Percentiles rank a stretch among this genome's conserved stretches.
Evolutionary conservation across 2,797 vertebrate genomes (phyloP).

Genomic region (Aviceda cuculoides): DNA sequence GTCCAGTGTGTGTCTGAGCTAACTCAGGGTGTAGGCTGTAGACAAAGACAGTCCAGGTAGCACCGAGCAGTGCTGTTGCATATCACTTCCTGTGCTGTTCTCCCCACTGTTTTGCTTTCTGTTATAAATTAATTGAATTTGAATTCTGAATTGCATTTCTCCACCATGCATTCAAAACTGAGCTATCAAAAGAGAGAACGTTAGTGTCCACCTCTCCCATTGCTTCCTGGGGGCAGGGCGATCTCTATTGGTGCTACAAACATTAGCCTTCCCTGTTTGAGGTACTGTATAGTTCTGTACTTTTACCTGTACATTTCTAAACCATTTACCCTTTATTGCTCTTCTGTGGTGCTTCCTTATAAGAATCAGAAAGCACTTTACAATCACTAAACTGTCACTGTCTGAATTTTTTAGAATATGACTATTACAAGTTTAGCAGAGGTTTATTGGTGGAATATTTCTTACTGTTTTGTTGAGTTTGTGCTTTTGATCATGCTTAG

Average conservation of each 20-base stretch:
- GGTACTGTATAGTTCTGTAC: background rate
- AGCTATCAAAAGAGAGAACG: background rate
- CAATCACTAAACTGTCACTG: background rate
- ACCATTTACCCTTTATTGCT: background rate
- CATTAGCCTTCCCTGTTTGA: fast-evolving
- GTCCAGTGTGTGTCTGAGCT: background rate
- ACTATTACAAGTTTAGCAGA: background rate
- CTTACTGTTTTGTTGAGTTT: background rate
- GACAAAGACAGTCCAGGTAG: background rate
- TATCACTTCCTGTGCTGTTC: background rate
- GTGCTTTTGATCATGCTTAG: background rate
- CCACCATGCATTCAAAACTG: background rate
- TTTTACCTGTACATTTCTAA: background rate
- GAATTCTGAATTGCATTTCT: background rate
- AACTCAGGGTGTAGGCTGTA: background rate
- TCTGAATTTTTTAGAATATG: background rate
- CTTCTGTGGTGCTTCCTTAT: background rate
- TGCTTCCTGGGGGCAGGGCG: background rate
- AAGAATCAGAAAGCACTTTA: background rate
- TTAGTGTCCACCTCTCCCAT: background rate
- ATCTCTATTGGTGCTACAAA: background rate
- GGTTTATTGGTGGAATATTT: background rate
- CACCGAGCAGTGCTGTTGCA: background rate
- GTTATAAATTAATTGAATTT: background rate
- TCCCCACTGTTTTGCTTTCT: background rate